phyloP scores from a whole-genome alignment of 2,113 vertebrate species.

The Mirza zaza region DNA sequence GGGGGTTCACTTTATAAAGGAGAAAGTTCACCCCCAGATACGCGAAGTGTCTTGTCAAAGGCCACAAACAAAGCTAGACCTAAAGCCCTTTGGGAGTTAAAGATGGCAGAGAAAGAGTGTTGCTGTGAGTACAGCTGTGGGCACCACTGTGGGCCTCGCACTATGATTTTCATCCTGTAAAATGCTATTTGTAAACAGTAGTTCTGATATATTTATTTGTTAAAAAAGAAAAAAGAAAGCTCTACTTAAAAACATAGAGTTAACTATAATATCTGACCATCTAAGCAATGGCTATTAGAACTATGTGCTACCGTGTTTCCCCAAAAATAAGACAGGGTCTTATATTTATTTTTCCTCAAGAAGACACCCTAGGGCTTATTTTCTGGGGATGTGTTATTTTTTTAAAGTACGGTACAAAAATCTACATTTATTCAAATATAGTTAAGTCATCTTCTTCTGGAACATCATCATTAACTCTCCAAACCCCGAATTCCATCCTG shows the following conservation, averaged over 20 bases:
- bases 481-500: no score
- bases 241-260: no score
- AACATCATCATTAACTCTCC: no score
- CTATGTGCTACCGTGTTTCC: no score
- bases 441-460: no score
- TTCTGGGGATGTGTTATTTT: no score
- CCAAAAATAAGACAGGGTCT: no score
- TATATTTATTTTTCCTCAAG: no score
- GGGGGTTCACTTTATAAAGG: fast-evolving
- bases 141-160: fast-evolving
- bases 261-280: background rate
- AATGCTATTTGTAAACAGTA: background rate
- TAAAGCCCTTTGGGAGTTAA: fast-evolving
- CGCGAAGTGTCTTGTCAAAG: fast-evolving
- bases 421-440: no score
- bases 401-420: no score
- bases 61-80: background rate
- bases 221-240: background rate
- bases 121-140: fast-evolving
- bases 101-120: background rate
- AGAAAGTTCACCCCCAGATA: fast-evolving
- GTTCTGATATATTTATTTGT: no score
- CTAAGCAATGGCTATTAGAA: fast-evolving
- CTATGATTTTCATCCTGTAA: fast-evolving
- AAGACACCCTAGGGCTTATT: no score